phyloP scores from a whole-genome alignment of 2,113 vertebrate species.

The Eptesicus fuscus region DNA sequence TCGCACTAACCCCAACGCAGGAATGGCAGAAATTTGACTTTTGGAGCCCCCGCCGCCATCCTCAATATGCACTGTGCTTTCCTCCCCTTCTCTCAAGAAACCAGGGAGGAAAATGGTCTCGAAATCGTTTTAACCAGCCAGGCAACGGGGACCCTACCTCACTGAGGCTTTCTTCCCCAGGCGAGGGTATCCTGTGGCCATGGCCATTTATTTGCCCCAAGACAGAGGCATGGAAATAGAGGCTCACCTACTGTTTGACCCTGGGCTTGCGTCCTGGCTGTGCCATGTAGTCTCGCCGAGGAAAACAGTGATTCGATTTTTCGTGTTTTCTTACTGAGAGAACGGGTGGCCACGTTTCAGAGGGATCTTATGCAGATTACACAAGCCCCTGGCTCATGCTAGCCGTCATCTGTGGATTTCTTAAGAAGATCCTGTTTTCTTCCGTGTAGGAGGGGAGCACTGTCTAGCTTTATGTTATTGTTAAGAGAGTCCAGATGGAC shows the following conservation, averaged over 20 bases:
- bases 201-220: too few species aligned
- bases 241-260: not conserved
- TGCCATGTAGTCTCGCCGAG: not conserved
- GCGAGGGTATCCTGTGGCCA: not conserved
- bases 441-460: not conserved
- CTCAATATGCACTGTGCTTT: slow-evolving; percentile 29
- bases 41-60: not conserved
- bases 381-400: not conserved
- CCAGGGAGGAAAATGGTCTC: not conserved
- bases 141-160: not conserved
- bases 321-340: not conserved
- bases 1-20: slow-evolving; percentile 37
- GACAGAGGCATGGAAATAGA: not conserved
- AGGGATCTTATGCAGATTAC: not conserved
- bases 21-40: slow-evolving; percentile 72
- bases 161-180: not conserved
- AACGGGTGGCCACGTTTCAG: not conserved
- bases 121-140: not conserved
- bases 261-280: not conserved
- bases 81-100: slow-evolving; percentile 34
- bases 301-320: too few species aligned
- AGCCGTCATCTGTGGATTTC: not conserved
- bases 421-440: not conserved
- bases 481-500: not conserved
- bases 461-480: not conserved